Evolutionary conservation across 1,140 invertebrate genomes (phyloP), one percentile per base, ranked within the genome.

Genomic region (Mizuhopecten yessoensis): DNA sequence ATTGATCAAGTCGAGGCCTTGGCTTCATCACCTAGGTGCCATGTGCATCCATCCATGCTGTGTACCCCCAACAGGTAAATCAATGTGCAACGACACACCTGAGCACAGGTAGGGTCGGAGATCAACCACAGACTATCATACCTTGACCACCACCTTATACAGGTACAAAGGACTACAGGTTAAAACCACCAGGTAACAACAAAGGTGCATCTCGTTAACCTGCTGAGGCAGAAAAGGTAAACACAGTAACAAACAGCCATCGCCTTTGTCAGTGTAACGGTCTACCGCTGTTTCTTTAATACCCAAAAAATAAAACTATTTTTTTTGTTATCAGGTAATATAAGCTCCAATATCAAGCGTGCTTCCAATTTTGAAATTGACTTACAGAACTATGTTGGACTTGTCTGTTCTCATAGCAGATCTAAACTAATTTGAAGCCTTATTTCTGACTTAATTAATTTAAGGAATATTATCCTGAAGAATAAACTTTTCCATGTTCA

Each of bases 211-310:
- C 57, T 75, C 57, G 57, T 75, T 75, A 75, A 75, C 57, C 57
- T 75, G 57, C 57, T 75, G 57, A 75, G 57, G 57, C 57, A 75
- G n/a, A 75, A 75, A 75, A 75, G 57, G 57, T 75, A 75, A 75
- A 75, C n/a, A 75, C 15, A 29, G n/a, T 75, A 75, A 75, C 23
- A 75, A 75, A 75, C 5, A 29, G 0, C n/a, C n/a, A 29, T 75
- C 57, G 11, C 57, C 57, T 75, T 75, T 75, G n/a, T 75, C 57
- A 75, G n/a, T 75, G 23, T 75, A 75, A 75, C 57, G 57, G 57
- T 75, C n/a, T n/a, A 75, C n/a, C 57, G 57, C 57, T 75, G 57
- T 75, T n/a, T 29, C 57, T 29, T 13, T 49, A 49, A 75, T 7
- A 29, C 57, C 17, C 23, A 2, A 75, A 39, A 5, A 39, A 39